These are phyloP conservation scores for Embidobia sp. DNA, from an alignment of 2,888 invertebrate species.

Conservation along the genomic window DNA sequence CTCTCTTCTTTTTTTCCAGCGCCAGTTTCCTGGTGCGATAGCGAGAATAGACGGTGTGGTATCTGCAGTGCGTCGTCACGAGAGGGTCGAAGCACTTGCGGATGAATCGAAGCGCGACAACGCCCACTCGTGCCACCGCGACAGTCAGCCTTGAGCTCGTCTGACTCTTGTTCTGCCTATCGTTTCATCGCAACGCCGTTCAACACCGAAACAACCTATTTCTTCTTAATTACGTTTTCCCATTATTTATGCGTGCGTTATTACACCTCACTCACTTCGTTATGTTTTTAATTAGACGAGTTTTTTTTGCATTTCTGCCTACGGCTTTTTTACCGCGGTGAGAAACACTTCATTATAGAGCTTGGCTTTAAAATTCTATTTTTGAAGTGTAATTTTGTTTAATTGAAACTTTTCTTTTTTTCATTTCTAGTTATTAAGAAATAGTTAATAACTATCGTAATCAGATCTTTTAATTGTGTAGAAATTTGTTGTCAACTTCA, in stretches of 20 bases:
- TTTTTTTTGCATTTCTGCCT: background rate
- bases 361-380: too few relatives aligned
- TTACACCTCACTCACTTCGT: conserved; percentile 14
- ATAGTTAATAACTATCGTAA: too few relatives aligned
- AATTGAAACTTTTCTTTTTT: too few relatives aligned
- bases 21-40: conserved; percentile 28
- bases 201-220: conserved; percentile 10
- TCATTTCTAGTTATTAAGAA: too few relatives aligned
- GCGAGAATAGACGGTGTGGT: conserved; percentile 7
- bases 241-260: conserved; percentile 27
- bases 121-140: conserved; percentile 42
- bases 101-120: conserved; percentile 51
- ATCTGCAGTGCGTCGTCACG: conserved; percentile 22
- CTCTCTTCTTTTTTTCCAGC: conserved; percentile 9
- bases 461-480: too few relatives aligned
- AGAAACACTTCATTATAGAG: too few relatives aligned
- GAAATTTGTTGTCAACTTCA: background rate
- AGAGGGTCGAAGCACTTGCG: conserved; percentile 42
- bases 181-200: background rate
- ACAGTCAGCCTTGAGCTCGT: too few relatives aligned
- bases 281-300: conserved; percentile 16
- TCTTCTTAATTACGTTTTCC: conserved; percentile 29
- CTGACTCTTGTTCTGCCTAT: too few relatives aligned
- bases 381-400: too few relatives aligned
- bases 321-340: too few relatives aligned